Percentiles rank a stretch among this genome's conserved stretches.
These are phyloP conservation scores for Cryptotis parvus DNA, from an alignment of 2,113 vertebrate genomes.

Conservation along the genomic window DNA sequence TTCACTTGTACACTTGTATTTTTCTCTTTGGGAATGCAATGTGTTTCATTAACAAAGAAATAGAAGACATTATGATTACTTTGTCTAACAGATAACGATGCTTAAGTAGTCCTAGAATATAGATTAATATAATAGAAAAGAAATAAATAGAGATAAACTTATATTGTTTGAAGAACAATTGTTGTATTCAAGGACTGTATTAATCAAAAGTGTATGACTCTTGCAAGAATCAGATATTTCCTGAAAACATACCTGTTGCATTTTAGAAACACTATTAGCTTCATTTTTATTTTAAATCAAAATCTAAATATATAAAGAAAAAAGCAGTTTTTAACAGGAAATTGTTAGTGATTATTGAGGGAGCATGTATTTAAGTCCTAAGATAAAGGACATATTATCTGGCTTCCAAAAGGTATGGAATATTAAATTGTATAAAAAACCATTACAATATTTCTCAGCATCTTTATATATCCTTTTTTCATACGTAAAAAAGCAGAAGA, in stretches of 20 bases:
- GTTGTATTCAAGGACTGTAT: background rate
- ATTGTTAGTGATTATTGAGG: background rate
- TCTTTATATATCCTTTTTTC: constrained; percentile 44
- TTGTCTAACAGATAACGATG: background rate
- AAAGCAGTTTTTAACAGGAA: background rate
- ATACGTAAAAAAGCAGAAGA: constrained; percentile 78
- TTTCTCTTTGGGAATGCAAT: background rate
- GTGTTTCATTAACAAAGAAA: constrained; percentile 51
- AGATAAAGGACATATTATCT: background rate
- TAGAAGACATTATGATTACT: background rate
- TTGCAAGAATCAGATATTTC: background rate
- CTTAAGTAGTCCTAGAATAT: background rate
- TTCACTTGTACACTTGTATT: background rate
- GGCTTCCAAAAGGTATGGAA: background rate
- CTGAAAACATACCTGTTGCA: background rate
- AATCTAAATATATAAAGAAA: background rate
- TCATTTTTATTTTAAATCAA: background rate
- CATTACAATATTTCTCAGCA: constrained; percentile 21
- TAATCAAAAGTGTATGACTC: background rate
- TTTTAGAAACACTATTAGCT: background rate
- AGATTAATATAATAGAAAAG: no score
- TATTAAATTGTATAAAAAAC: constrained; percentile 56
- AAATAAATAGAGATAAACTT: background rate
- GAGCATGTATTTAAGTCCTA: background rate
- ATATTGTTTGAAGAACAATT: fast-evolving